These are phyloP conservation scores for Nothobranchius furzeri DNA, from an alignment of 2,113 vertebrate species.

Conservation along the genomic window DNA sequence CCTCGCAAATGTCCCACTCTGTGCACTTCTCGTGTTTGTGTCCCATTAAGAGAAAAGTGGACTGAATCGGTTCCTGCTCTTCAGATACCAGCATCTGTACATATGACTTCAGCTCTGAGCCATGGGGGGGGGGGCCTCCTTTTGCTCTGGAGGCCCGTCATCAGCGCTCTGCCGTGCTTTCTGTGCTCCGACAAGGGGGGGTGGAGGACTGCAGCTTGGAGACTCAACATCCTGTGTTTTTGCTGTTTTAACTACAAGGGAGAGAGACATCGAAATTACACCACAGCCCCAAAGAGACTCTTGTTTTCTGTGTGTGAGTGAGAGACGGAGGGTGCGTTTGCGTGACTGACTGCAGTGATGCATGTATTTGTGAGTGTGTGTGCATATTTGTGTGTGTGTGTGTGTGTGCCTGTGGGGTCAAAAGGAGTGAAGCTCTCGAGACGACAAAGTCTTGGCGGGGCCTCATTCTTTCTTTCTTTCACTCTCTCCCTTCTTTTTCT, in stretches of 20 bases:
- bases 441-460: conserved; percentile 65
- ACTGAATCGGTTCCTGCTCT: conserved; percentile 68
- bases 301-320: conserved; percentile 60
- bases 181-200: conserved; percentile 48
- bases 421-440: conserved; percentile 65
- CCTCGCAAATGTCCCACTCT: conserved; percentile 51
- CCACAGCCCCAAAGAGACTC: conserved; percentile 72
- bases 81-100: conserved; percentile 96
- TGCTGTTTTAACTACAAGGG: conserved; percentile 75
- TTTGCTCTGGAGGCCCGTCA: conserved; percentile 55
- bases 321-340: conserved; percentile 31
- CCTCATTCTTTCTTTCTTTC: conserved; percentile 76
- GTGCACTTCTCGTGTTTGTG: conserved; percentile 70
- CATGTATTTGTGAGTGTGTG: conserved; percentile 61
- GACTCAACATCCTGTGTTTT: conserved; percentile 75
- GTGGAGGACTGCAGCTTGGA: conserved; percentile 66
- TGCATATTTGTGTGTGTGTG: conserved; percentile 26
- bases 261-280: conserved; percentile 71
- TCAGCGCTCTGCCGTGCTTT: conserved; percentile 64
- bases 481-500: conserved; percentile 81
- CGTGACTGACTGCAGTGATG: conserved; percentile 61
- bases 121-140: conserved; percentile 31
- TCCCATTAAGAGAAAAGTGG: conserved; percentile 66
- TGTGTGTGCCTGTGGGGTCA: conserved; percentile 66
- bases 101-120: conserved; percentile 80